Base-by-base conservation (phyloP, 2,888 invertebrate genomes). In the Drosophila meridiana region DNA sequence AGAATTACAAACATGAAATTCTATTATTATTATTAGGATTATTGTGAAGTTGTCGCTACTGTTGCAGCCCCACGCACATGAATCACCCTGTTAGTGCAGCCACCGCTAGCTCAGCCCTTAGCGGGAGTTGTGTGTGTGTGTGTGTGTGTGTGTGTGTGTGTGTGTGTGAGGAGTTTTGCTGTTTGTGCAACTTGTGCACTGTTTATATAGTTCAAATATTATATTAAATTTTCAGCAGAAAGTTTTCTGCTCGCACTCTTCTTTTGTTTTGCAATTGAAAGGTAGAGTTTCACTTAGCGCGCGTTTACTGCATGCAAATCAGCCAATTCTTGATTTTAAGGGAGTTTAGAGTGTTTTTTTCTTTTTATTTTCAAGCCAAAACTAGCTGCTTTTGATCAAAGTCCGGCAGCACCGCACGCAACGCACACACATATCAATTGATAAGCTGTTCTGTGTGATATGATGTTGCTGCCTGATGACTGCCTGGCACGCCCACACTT, bases 401-500 rank as follows among this genome's bases (percentile, higher is more conserved):
- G n/a, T 42, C 30, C 14, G 45, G n/a, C 68, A 69, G 26, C 32
- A 45, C 52, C 14, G n/a, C 50, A 66, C 36, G 40, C 64, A 77
- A 56, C 50, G 52, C 8, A 74, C 45, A 60, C 6, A 36, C 32
- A 50, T 47, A 65, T 48, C 56, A 79, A 75, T 79, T 79, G 77
- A 77, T 77, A 77, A 80, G 69, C 76, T 62, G 58, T 63, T 64
- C 20, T 20, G 20, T 62, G 36, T 67, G 74, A 74, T 75, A 74
- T 62, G 61, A 79, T 76, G 69, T 61, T 60, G 78, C 59, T 76
- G 78, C 64, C 69, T 71, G 48, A 66, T 77, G 75, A 78, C 53
- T 40, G 63, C 61, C 45, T 30, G 75, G 14, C 80, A 69, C 77
- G 76, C 77, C 80, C 66, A 77, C 77, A 79, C 77, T 77, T 69